Evolutionary conservation across 2,797 vertebrate species (phyloP), one percentile per base, ranked within the genome.

Genomic region (Chiroxiphia lanceolata): DNA sequence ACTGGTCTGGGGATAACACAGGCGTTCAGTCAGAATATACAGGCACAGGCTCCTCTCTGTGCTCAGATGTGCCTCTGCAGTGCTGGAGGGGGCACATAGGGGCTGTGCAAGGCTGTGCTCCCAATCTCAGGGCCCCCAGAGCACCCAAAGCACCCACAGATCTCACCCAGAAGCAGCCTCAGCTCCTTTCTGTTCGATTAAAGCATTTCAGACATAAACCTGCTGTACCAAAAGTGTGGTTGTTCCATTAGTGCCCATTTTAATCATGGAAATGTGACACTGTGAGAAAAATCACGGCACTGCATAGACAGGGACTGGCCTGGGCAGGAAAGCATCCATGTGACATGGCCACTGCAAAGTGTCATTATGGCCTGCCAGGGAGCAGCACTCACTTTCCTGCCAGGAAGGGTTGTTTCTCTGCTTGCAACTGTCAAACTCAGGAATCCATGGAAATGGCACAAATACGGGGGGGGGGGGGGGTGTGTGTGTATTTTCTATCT

Each of bases 401-500:
- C 85, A 81, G 93, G 53, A 78, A 75, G 19, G 48, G 47, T 7
- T 91, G 60, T 78, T 93, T 68, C 83, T 90, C 87, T 65, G 85
- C 90, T 87, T 75, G 91, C 18, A 54, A 1, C 85, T 17, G 12
- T 93, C 93, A 91, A 9, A 71, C 42, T 51, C 78, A 74, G 15
- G 80, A 91, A 54, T 90, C 67, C 67, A 56, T 50, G 81, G 84
- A 78, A 93, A 67, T 82, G 83, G 74, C 72, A 88, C 51, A 56
- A 65, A 56, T 40, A 33, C 1, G 0, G 50, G 89, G 50, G 16
- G 29, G 33, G 38, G 38, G 38, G 38, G 38, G 38, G 38, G n/a
- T n/a, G n/a, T n/a, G n/a, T 36, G 38, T 38, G 38, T 81, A 44
- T 80, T 91, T 94, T 89, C 87, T 87, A 54, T 90, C 83, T 61